These are phyloP conservation scores for Todus mexicanus DNA, from an alignment of 2,797 vertebrate species.

Conservation along the genomic window DNA sequence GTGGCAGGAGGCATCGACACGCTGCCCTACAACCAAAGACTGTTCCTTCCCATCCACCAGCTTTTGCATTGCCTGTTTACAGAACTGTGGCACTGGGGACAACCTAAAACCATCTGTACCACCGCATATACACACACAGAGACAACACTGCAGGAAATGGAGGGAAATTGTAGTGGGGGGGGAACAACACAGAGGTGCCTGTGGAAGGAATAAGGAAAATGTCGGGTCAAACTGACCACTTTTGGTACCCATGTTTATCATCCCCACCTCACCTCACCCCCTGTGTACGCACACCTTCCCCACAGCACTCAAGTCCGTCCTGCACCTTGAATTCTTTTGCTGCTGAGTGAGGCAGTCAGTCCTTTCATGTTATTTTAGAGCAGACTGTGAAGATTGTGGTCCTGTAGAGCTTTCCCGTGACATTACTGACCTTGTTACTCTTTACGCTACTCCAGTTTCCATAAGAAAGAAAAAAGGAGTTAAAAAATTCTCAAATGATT, in stretches of 20 bases:
- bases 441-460: not conserved
- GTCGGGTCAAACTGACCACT: not conserved
- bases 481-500: conserved; percentile 33
- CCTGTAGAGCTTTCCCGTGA: not conserved
- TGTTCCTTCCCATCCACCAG: not conserved
- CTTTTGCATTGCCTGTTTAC: not conserved
- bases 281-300: not conserved
- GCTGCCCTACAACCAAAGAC: not conserved
- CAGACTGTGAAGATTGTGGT: not conserved
- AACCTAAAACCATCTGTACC: not conserved
- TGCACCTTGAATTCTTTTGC: conserved; percentile 1
- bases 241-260: not conserved
- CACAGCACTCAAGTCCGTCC: not conserved
- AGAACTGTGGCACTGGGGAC: not conserved
- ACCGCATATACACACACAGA: not conserved
- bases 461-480: not conserved
- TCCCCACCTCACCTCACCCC: not conserved
- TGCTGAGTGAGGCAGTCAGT: not conserved
- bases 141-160: not conserved
- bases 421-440: conserved; percentile 3
- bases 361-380: conserved; percentile 36
- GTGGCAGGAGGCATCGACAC: not conserved
- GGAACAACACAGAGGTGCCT: not conserved
- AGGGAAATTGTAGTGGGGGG: not conserved
- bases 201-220: not conserved